These are phyloP conservation scores for Botia kubotai DNA, from an alignment of 2,797 vertebrate genomes.

Conservation along the genomic window DNA sequence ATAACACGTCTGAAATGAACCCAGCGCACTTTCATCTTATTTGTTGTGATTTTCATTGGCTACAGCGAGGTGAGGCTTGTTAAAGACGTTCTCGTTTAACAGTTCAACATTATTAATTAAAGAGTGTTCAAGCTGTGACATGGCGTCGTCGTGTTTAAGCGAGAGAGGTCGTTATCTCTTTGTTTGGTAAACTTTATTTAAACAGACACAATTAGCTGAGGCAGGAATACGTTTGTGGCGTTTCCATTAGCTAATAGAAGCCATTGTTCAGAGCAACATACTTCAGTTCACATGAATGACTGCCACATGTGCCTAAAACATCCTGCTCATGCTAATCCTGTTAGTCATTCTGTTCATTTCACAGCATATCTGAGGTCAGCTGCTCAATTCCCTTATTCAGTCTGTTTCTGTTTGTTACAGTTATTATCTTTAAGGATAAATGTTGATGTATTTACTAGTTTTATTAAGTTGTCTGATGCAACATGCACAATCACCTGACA, in stretches of 20 bases:
- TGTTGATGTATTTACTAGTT: too few relatives aligned
- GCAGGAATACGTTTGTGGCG: slow-evolving; percentile 72
- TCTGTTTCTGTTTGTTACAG: too few relatives aligned
- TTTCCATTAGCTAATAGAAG: slow-evolving; percentile 77
- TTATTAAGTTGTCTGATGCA: too few relatives aligned
- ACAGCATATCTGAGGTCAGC: too few relatives aligned
- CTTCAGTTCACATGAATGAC: slow-evolving; percentile 66
- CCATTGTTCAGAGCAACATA: slow-evolving; percentile 74
- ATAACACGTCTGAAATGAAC: slow-evolving; percentile 49
- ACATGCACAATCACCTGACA: too few relatives aligned
- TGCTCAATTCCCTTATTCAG: too few relatives aligned
- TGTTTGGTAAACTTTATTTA: slow-evolving; percentile 75
- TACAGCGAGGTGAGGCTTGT: slow-evolving; percentile 1
- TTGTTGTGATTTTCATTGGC: slow-evolving; percentile 1
- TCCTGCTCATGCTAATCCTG: not conserved
- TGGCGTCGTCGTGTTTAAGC: slow-evolving; percentile 42
- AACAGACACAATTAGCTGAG: slow-evolving; percentile 78
- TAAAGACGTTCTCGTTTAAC: slow-evolving; percentile 15
- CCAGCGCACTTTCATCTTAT: slow-evolving; percentile 37
- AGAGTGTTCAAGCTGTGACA: slow-evolving; percentile 44
- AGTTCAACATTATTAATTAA: slow-evolving; percentile 35
- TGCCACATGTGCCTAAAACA: slow-evolving; percentile 28
- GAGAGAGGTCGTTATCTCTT: slow-evolving; percentile 68
- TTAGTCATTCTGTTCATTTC: not conserved
- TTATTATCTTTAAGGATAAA: too few relatives aligned